Percentiles rank a stretch among this genome's conserved stretches.
These are phyloP conservation scores for Lagorchestes hirsutus DNA, from an alignment of 2,797 vertebrate genomes.

Conservation along the genomic window DNA sequence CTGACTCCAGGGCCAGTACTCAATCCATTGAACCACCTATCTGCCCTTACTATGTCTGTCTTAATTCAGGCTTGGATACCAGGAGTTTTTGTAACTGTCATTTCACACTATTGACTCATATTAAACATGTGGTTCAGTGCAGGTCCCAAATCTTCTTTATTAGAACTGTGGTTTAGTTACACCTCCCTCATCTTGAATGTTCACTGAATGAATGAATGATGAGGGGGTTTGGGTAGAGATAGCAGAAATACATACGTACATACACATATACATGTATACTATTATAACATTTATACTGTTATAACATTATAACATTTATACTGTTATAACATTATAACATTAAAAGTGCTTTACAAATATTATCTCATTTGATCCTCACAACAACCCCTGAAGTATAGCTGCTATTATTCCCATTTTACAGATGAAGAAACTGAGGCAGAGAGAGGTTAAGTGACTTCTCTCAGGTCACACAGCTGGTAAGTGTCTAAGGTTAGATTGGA, in stretches of 20 bases:
- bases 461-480: background rate
- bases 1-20: too few relatives aligned
- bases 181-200: background rate
- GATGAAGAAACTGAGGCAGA: background rate
- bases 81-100: background rate
- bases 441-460: background rate
- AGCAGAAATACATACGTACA: background rate
- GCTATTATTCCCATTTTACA: background rate
- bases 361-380: background rate
- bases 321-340: too few relatives aligned
- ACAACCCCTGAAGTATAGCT: background rate
- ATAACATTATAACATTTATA: too few relatives aligned
- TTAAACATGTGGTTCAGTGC: background rate
- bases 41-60: background rate
- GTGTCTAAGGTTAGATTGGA: background rate
- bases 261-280: background rate
- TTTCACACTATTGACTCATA: background rate
- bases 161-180: background rate
- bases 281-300: background rate
- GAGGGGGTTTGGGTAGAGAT: background rate
- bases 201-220: background rate
- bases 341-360: background rate
- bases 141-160: background rate
- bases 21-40: too few relatives aligned
- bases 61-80: background rate